These are phyloP conservation scores for Peromyscus attwateri DNA, from an alignment of 2,797 vertebrate genomes.

Conservation along the genomic window DNA sequence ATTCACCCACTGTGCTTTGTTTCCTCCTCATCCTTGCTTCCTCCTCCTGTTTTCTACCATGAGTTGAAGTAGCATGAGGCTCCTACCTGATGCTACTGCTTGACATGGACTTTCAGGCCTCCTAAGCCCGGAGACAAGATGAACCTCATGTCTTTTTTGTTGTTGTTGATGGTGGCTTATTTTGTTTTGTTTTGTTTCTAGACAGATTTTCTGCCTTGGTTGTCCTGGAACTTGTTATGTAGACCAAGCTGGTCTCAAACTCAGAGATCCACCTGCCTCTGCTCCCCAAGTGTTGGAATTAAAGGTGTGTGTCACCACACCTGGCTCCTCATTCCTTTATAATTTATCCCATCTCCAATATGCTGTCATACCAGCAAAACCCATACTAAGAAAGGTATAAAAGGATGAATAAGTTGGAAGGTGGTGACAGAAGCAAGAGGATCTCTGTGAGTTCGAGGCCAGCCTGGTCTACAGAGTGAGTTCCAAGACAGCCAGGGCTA, in stretches of 20 bases:
- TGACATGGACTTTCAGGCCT: background rate
- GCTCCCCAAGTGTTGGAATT: background rate
- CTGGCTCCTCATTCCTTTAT: background rate
- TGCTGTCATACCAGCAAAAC: background rate
- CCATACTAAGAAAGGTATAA: background rate
- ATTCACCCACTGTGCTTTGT: background rate
- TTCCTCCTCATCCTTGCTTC: background rate
- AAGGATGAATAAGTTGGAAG: background rate
- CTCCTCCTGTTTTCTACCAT: background rate
- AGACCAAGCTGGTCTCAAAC: background rate
- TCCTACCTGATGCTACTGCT: background rate
- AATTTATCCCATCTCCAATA: background rate
- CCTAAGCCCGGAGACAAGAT: background rate
- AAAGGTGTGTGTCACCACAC: background rate
- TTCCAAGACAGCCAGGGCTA: background rate
- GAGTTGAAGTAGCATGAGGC: background rate
- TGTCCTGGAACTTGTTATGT: background rate
- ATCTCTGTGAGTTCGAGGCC: background rate
- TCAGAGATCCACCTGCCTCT: background rate
- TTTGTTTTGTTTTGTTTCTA: background rate
- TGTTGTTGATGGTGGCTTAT: background rate
- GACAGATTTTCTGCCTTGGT: background rate
- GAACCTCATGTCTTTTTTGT: background rate
- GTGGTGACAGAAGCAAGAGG: background rate
- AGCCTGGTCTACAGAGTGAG: background rate